A percentile compares a stretch with the other conserved stretches of the same genome.
Evolutionary conservation across 2,888 invertebrate species (phyloP).

Genomic region (Yponomeuta evonymella): DNA sequence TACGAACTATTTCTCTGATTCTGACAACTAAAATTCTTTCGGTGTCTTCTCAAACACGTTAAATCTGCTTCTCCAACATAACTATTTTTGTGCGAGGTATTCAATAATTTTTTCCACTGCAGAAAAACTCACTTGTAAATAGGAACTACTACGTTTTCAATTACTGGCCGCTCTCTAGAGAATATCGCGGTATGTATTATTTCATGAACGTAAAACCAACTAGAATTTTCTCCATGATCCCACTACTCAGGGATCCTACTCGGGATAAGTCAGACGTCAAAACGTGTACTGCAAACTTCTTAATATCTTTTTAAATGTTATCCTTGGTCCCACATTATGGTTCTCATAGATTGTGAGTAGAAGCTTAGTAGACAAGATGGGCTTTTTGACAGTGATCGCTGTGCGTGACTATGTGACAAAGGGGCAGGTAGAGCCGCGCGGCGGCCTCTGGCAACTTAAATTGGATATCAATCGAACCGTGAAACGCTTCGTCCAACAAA

Average conservation of each 20-base stretch:
- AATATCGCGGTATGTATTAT: neutral
- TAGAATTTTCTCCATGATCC: neutral
- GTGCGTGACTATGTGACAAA: slow-evolving; percentile 61
- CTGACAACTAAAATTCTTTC: no score
- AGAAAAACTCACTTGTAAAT: neutral
- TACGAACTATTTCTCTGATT: no score
- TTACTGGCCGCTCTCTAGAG: neutral
- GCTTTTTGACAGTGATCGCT: slow-evolving; percentile 7
- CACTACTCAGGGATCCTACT: neutral
- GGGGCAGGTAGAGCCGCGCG: slow-evolving; percentile 42
- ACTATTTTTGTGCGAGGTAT: no score
- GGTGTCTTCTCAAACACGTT: no score
- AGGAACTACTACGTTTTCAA: neutral
- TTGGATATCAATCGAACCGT: slow-evolving; percentile 65
- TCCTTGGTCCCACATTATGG: neutral
- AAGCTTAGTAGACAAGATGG: neutral
- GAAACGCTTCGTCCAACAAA: slow-evolving; percentile 57
- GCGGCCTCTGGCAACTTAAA: slow-evolving; percentile 54
- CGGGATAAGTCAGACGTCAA: neutral
- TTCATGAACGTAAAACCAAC: neutral
- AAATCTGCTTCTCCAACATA: no score
- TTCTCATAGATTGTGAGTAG: neutral
- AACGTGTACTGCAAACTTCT: neutral
- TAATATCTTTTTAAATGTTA: neutral
- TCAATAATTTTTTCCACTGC: no score